Evolutionary conservation across 2,797 vertebrate genomes (phyloP).

Genomic region (Astyanax mexicanus): DNA sequence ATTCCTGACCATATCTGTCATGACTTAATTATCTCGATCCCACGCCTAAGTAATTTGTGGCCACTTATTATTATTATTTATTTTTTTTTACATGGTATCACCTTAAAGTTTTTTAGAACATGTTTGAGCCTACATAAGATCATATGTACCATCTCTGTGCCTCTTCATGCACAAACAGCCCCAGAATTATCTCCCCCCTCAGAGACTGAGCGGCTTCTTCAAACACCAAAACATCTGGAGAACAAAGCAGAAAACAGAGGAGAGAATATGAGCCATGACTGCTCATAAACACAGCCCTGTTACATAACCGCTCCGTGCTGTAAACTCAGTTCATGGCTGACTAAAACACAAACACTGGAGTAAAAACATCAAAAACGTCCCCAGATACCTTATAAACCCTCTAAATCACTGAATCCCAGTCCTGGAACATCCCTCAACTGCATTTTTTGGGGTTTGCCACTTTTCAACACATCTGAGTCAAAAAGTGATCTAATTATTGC

Average conservation of each 20-base stretch:
- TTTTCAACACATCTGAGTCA: neutral
- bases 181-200: conserved; percentile 72
- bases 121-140: neutral
- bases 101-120: too few species aligned
- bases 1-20: too few species aligned
- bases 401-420: neutral
- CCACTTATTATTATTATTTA: too few species aligned
- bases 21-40: too few species aligned
- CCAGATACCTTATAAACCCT: conserved; percentile 4
- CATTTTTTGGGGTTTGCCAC: neutral
- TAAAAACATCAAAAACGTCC: neutral
- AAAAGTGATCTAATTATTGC: neutral
- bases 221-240: conserved; percentile 66
- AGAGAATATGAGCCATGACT: conserved; percentile 15
- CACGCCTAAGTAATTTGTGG: too few species aligned
- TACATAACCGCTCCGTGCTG: too few species aligned
- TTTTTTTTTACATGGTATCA: too few species aligned
- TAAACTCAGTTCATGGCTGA: too few species aligned
- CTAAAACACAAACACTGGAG: neutral
- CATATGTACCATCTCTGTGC: conserved; percentile 73
- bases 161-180: conserved; percentile 66
- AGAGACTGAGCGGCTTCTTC: conserved; percentile 68
- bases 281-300: neutral
- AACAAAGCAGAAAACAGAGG: neutral
- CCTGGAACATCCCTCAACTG: neutral